Evolutionary conservation across 2,797 vertebrate species (phyloP), one percentile per base, ranked within the genome.

Genomic region (Cygnus olor): DNA sequence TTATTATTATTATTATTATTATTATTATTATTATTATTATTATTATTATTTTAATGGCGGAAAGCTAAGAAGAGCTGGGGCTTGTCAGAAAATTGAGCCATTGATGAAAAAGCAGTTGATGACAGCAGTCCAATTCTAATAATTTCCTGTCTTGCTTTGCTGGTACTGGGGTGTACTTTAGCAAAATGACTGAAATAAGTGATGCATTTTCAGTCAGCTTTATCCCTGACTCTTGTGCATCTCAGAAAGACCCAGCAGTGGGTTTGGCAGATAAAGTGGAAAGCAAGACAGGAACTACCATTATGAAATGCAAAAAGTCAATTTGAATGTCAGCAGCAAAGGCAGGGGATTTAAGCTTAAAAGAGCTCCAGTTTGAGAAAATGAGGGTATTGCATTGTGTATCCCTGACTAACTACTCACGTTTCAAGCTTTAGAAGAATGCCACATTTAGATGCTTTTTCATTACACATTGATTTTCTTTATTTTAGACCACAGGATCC

Each of bases 321-420:
- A 97, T 98, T 97, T 98, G 97, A 98, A 97, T 97, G 97, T 97
- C 97, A 98, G 96, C 58, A 93, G 80, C 92, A 76, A 85, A 97
- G 90, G 89, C 63, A 94, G 91, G 93, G 77, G 65, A 96, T 66
- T 51, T 9, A 82, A 89, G 66, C n/a, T 94, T 78, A 91, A 95
- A 97, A 96, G 89, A 97, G 44, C 58, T 61, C 28, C 49, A 68
- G 84, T 93, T 95, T 94, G 93, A 95, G 95, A 96, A 97, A 98
- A 97, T 87, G 92, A 96, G 95, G 70, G 82, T 66, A 88, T 66
- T 71, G 51, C 90, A 51, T 84, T 91, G 72, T 94, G 53, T 81
- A 54, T 69, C 69, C 49, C 65, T 96, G 88, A 66, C 63, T 94
- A 92, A 92, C 78, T 85, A 78, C 38, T 93, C 49, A 14, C 42